These are phyloP conservation scores for Seira ritae DNA, from an alignment of 2,888 invertebrate species.

Conservation along the genomic window DNA sequence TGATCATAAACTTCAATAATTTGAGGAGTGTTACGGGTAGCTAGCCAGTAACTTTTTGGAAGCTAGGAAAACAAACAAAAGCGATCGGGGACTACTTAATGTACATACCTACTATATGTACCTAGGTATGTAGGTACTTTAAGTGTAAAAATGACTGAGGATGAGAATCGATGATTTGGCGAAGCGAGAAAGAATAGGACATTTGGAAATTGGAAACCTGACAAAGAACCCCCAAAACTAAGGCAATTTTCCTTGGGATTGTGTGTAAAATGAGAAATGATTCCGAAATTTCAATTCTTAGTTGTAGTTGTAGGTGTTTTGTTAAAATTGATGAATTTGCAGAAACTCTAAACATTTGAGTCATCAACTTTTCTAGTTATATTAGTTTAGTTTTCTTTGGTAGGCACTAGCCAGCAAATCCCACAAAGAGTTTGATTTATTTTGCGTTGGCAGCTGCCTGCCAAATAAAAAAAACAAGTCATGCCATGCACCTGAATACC, in stretches of 20 bases:
- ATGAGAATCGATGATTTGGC: too few relatives aligned
- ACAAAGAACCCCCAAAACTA: not conserved
- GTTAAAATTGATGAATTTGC: not conserved
- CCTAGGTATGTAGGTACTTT: too few relatives aligned
- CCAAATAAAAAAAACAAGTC: too few relatives aligned
- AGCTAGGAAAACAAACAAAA: too few relatives aligned
- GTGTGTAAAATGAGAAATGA: not conserved
- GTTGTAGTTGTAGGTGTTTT: not conserved
- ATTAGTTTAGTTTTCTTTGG: not conserved
- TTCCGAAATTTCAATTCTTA: not conserved
- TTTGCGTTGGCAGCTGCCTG: too few relatives aligned
- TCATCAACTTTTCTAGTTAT: not conserved
- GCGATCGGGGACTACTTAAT: too few relatives aligned
- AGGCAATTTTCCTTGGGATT: not conserved
- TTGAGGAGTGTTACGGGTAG: too few relatives aligned
- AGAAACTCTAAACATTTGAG: not conserved
- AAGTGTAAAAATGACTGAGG: too few relatives aligned
- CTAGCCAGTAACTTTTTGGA: too few relatives aligned
- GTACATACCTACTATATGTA: too few relatives aligned
- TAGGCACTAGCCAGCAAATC: not conserved
- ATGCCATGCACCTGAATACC: too few relatives aligned
- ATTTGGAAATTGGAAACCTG: not conserved
- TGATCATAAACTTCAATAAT: not conserved
- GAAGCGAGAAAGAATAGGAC: not conserved
- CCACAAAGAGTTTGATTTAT: not conserved